Percentiles rank a stretch among this genome's conserved stretches.
These are phyloP conservation scores for Monomorium pharaonis DNA, from an alignment of 1,140 invertebrate species.

Conservation along the genomic window DNA sequence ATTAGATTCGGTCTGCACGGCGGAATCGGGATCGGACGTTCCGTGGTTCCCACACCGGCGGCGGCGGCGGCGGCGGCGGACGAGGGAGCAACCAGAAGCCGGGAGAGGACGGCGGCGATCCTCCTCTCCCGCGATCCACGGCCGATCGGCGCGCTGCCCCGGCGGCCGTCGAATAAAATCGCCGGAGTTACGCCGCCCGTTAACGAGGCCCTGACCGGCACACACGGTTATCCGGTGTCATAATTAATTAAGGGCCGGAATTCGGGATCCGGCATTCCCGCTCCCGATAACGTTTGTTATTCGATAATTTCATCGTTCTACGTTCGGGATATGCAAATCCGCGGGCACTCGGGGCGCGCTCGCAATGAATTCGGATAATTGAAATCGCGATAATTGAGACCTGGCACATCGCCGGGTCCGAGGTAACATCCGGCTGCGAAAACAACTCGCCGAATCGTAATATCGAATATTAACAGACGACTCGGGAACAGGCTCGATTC, in stretches of 20 bases:
- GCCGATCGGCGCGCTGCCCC: neutral
- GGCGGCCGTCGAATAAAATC: constrained; percentile 8
- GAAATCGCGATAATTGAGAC: constrained; percentile 7
- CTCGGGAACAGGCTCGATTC: neutral
- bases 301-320: neutral
- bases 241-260: constrained; percentile 33
- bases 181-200: constrained; percentile 6
- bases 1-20: constrained; percentile 56
- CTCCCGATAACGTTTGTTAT: neutral
- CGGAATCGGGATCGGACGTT: constrained; percentile 43
- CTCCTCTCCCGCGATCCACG: no score
- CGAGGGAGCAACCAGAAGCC: neutral
- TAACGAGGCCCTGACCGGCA: constrained; percentile 8
- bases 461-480: neutral
- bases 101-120: no score
- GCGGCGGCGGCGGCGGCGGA: neutral
- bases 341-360: neutral
- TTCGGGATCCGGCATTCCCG: neutral
- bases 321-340: constrained; percentile 17
- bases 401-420: neutral
- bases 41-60: constrained; percentile 52
- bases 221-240: constrained; percentile 27
- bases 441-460: neutral
- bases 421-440: neutral
- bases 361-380: constrained; percentile 37